Base-by-base conservation (phyloP, 2,113 vertebrate genomes). In the Fregetta grallaria region DNA sequence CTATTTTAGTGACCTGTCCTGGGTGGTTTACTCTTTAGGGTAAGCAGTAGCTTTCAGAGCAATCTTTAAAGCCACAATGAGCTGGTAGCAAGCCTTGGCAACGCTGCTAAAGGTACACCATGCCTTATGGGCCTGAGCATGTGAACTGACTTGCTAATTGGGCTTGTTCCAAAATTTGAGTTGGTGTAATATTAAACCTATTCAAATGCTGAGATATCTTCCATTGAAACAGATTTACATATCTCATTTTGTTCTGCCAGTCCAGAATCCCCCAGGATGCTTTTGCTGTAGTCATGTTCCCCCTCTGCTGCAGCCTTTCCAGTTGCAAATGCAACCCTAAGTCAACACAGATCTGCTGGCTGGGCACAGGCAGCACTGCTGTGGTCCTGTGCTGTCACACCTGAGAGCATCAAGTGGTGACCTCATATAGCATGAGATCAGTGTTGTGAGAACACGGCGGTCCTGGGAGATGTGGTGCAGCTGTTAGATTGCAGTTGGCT, bases 181-280 rank as follows among this genome's bases (percentile, higher is more conserved):
- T 63, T 81, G 20, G 88, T 93, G 97, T 96, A 96, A 96, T 91
- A 95, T 95, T 97, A 96, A 96, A 95, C 91, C 38, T 95, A 81
- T 76, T 96, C 89, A 86, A 76, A 89, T 70, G 71, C 22, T 92
- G 85, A 79, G 34, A 36, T 36, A 32, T 85, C 52, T 95, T 92
- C 86, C 55, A 42, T 23, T 58, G 55, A 8, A 73, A 95, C 91
- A 61, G 61, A 93, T 95, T 92, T 91, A 66, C 15, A 10, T 26
- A 23, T 32, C 32, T 29, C 59, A 18, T 18, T 65, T 38, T 71
- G 15, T 42, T 44, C 49, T 91, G 49, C 56, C 44, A 76, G 65
- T 25, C 21, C 21, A 32, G 73, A 56, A 42, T 63, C 65, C 50
- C 73, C 15, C 7, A 47, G 63, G 63, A 42, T 40, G 20, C 21